Conservation (phyloP, 2,113 vertebrate genomes). For the Isichthys henryi region DNA sequence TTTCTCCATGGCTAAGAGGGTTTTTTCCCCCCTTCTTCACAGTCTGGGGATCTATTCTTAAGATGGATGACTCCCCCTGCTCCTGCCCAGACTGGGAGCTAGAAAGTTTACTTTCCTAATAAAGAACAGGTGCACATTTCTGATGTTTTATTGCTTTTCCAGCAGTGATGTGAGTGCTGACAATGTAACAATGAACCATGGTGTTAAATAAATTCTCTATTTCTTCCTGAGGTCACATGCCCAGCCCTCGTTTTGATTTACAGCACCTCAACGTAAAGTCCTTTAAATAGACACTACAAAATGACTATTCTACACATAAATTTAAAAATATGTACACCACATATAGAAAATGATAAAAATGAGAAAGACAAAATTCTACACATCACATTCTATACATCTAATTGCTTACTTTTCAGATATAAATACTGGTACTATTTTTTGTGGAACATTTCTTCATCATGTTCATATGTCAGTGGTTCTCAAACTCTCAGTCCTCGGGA, state of each 20-base stretch:
- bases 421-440: not conserved
- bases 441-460: not conserved
- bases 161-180: slow-evolving; percentile 27
- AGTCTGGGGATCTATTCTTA: slow-evolving; percentile 18
- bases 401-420: not conserved
- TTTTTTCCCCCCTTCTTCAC: not conserved
- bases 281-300: not conserved
- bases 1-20: slow-evolving; percentile 12
- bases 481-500: too few species aligned
- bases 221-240: slow-evolving; percentile 20
- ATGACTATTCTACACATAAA: not conserved
- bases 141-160: slow-evolving; percentile 24
- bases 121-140: slow-evolving; percentile 30
- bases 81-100: slow-evolving; percentile 13
- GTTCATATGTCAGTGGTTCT: too few species aligned
- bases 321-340: not conserved
- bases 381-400: not conserved
- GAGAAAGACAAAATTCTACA: not conserved
- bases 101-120: slow-evolving; percentile 32
- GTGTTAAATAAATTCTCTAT: slow-evolving; percentile 19
- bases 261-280: not conserved
- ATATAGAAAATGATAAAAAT: not conserved
- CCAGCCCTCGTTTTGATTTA: slow-evolving; percentile 2
- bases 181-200: slow-evolving; percentile 27
- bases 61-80: slow-evolving; percentile 22